Base-by-base conservation (phyloP, 53 echinoderm and acorn worm genomes). In the Astropecten irregularis region DNA sequence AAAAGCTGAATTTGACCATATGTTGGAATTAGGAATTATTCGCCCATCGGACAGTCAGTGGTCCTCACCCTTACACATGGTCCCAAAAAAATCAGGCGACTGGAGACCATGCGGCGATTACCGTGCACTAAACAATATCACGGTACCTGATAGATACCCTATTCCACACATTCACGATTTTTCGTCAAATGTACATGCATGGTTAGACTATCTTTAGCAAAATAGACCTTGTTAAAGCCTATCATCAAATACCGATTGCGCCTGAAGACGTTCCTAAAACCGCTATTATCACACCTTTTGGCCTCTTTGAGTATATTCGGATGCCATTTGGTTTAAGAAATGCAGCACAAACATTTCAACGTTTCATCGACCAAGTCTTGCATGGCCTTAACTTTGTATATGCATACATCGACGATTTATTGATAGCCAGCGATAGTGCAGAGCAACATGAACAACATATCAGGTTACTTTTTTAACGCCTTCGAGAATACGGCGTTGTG, bases 141-240 rank as follows among this genome's bases (percentile, higher is more conserved):
- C 82, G 2, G 52, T 82, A 11, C 70, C 88, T 8, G 63, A 88
- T 20, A 22, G 54, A 9, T 88, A 82, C 59, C 88, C 82, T 1
- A 82, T 88, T 25, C 88, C 88, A 3, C 88, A 88, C 28, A 23
- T 82, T 36, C 55, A 77, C 10, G 88, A 88, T 29, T 57, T 82
- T 22, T 40, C 88, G 49, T 14, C 42, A 4, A 51, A 40, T 16
- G 51, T 88, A 9, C 35, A 81, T 88, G 18, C 35, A 81, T 31
- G 82, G 88, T 2, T 82, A 69, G 27, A 33, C 14, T 0, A 37
- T 82, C 1, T 92, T 86, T 56, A 67, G 66, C 1, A 92, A 88
- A 34, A 49, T 69, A 10, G 88, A 88, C 71, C 62, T 82, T 4
- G 82, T 85, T 6, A 51, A 82, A 0, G 81, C 87, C 2, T 87